Evolutionary conservation across 2,113 vertebrate genomes (phyloP).

Genomic region (Lophochroa leadbeateri): DNA sequence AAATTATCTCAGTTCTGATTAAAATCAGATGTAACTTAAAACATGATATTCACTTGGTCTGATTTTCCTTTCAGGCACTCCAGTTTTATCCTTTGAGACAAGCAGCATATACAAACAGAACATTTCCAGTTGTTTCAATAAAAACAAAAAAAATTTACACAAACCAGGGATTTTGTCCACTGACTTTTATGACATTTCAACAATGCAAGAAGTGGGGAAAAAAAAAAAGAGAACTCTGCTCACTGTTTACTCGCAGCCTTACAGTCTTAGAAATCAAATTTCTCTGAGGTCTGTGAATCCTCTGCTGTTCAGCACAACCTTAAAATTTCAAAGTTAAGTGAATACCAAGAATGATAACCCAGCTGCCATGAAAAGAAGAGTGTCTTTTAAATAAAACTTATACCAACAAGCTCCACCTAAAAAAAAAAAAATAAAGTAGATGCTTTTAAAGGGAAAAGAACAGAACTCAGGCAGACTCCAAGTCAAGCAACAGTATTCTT

Average conservation of each 20-base stretch:
- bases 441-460: not conserved
- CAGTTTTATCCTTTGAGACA: not conserved
- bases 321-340: not conserved
- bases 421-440: not conserved
- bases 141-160: not conserved
- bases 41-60: not conserved
- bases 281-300: not conserved
- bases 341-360: not conserved
- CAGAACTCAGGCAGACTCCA: not conserved
- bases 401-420: not conserved
- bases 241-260: not conserved
- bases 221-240: not conserved
- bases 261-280: not conserved
- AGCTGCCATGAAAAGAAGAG: not conserved
- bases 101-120: not conserved
- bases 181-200: not conserved
- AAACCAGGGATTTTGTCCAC: not conserved
- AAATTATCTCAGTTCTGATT: not conserved
- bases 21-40: not conserved
- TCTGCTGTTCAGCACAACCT: not conserved
- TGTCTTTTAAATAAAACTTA: not conserved
- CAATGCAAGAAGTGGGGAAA: not conserved
- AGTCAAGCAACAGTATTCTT: not conserved
- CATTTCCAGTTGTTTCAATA: not conserved
- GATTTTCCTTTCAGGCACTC: not conserved